These are phyloP conservation scores for Oxyura jamaicensis DNA, from an alignment of 2,113 vertebrate species.

Conservation along the genomic window DNA sequence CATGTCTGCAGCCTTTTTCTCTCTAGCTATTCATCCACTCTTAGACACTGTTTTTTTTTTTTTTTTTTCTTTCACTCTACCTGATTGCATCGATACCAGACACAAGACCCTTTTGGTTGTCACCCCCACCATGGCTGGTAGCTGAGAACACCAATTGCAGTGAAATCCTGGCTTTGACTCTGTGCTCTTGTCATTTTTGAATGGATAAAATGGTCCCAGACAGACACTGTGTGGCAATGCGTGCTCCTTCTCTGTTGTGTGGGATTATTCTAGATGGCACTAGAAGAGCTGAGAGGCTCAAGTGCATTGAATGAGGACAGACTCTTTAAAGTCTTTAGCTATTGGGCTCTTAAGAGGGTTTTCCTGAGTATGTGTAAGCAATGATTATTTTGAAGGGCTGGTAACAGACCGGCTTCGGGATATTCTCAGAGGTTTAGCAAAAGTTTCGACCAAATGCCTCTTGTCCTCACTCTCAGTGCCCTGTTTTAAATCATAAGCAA, in stretches of 20 bases:
- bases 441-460: background rate
- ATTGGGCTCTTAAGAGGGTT: background rate
- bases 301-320: background rate
- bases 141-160: background rate
- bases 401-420: background rate
- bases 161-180: background rate
- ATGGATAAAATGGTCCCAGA: background rate
- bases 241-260: background rate
- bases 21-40: background rate
- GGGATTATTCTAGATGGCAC: background rate
- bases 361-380: background rate
- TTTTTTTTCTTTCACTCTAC: background rate
- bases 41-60: background rate
- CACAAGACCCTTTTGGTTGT: background rate
- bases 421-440: background rate
- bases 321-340: background rate
- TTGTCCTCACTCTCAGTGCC: background rate
- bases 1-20: background rate
- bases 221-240: background rate
- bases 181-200: background rate
- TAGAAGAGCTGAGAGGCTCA: background rate
- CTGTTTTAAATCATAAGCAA: background rate
- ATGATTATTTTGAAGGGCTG: background rate
- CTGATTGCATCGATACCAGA: rapidly evolving
- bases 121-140: background rate